Evolutionary conservation across 1,140 invertebrate genomes (phyloP).

Genomic region (Daktulosphaira vitifoliae): DNA sequence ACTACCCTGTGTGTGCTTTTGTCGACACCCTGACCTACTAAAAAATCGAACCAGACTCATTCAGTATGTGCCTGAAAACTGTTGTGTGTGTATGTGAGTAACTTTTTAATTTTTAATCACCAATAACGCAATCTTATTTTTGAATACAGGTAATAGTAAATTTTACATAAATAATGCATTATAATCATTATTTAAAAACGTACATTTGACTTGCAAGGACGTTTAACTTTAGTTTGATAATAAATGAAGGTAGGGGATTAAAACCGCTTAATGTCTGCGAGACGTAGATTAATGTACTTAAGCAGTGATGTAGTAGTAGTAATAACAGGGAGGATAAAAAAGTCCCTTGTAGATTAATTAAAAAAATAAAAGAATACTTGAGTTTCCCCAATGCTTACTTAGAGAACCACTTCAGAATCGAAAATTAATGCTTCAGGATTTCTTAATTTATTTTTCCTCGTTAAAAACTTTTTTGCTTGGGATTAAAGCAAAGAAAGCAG

Average conservation of each 20-base stretch:
- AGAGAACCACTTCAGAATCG: constrained; percentile 13
- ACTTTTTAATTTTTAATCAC: too few species aligned
- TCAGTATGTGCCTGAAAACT: constrained; percentile 18
- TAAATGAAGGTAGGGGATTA: constrained; percentile 25
- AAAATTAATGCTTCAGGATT: constrained; percentile 20
- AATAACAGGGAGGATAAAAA: constrained; percentile 28
- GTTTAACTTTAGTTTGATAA: not conserved
- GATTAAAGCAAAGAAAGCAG: not conserved
- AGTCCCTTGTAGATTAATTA: constrained; percentile 27
- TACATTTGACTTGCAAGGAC: too few species aligned
- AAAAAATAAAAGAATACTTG: constrained; percentile 14
- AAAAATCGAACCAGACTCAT: constrained; percentile 29
- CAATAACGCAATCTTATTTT: too few species aligned
- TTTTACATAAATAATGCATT: too few species aligned
- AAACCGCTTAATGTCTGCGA: constrained; percentile 30
- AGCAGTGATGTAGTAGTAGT: not conserved
- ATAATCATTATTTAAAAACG: too few species aligned
- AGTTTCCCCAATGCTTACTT: not conserved
- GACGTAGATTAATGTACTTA: constrained; percentile 23
- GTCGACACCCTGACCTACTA: constrained; percentile 32
- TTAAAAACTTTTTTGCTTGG: constrained; percentile 21
- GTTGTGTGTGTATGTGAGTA: constrained; percentile 7
- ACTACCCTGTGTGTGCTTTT: constrained; percentile 23
- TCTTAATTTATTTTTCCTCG: constrained; percentile 34
- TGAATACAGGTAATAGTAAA: too few species aligned